Conservation (phyloP, 37 sponge, comb jelly and placozoan genomes). For the Halisarca cf. caerulea region DNA sequence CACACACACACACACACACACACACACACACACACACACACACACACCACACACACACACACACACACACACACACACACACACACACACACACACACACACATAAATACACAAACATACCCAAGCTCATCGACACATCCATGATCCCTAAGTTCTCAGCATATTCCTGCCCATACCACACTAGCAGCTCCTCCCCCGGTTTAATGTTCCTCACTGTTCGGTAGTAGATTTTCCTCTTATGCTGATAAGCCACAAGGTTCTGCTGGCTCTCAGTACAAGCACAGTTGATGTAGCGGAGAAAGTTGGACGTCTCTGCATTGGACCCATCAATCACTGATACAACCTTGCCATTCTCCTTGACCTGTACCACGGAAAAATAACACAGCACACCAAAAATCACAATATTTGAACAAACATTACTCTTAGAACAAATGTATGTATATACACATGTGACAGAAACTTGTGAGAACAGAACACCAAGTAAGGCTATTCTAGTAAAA, state of each 20-base stretch:
- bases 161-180: slow-evolving; percentile 71
- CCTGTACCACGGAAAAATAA: slow-evolving; percentile 22
- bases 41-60: background rate
- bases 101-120: background rate
- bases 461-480: no score
- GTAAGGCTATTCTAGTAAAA: no score
- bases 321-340: slow-evolving; percentile 53
- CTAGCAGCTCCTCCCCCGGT: slow-evolving; percentile 78
- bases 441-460: background rate
- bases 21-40: background rate
- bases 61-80: background rate
- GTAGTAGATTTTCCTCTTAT: slow-evolving; percentile 66
- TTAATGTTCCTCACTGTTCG: slow-evolving; percentile 51
- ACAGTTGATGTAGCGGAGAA: slow-evolving; percentile 82
- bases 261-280: slow-evolving; percentile 71
- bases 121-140: background rate
- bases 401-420: no score
- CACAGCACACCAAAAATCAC: no score
- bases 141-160: slow-evolving; percentile 4
- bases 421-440: background rate
- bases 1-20: background rate
- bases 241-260: slow-evolving; percentile 71
- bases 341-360: slow-evolving; percentile 46
- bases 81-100: background rate
- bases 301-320: slow-evolving; percentile 60